Evolutionary conservation across 2,888 invertebrate genomes (phyloP), one percentile per base, ranked within the genome.

Genomic region (Drosophila seclusa): DNA sequence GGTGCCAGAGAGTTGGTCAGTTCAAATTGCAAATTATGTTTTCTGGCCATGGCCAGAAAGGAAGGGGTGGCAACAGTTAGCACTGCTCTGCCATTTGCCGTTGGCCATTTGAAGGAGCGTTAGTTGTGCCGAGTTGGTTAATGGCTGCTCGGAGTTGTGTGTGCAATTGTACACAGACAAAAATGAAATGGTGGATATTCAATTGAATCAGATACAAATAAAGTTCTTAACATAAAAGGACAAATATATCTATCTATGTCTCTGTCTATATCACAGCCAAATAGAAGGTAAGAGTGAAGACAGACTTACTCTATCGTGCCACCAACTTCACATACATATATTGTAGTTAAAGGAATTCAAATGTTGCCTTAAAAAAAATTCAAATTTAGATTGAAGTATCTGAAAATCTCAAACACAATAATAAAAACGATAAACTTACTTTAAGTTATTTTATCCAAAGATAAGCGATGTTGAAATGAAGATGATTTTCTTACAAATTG

Each of bases 21-120:
- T 76, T 73, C 68, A 87, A 87, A 84, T 80, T 84, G 86, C 76
- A 87, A 87, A 89, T 89, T 87, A 84, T 87, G 82, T 80, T 89
- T 76, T 24, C 78, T 65, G 71, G 62, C 68, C 73, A 68, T 67
- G 68, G 68, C 63, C 50, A 31, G 67, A 72, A 70, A 75, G 29
- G 48, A 16, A 55, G 58, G 16, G 48, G 60, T 55, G 69, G 54
- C 58, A 52, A 74, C 70, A 68, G 61, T 31, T 34, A 38, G 52
- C 62, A 62, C 55, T 62, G 59, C 69, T 60, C 55, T 34, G 40
- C 29, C 57, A 34, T 53, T 18, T 61, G 52, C 52, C 55, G 31
- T 50, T 66, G 52, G 67, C 53, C 42, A 61, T 66, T 58, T 34
- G 54, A 62, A 13, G 58, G 34, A 13, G 18, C 24, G 4, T 18